phyloP scores from a whole-genome alignment of 2,888 invertebrate species.

The Cheilosia grossa region DNA sequence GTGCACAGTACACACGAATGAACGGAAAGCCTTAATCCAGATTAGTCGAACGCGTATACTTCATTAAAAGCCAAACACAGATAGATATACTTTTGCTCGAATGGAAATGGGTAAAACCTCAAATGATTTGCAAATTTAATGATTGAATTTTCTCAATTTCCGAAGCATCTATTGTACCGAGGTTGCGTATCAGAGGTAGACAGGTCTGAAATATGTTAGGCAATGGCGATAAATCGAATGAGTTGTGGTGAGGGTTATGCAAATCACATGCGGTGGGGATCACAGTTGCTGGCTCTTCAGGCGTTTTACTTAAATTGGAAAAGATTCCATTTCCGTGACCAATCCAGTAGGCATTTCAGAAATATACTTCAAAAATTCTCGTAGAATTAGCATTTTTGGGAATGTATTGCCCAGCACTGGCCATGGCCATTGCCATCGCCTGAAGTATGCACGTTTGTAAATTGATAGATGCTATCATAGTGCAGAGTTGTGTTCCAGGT shows the following conservation, averaged over 20 bases:
- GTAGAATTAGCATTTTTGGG: too few relatives aligned
- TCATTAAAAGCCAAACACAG: constrained; percentile 22
- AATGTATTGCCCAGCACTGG: too few relatives aligned
- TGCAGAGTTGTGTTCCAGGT: too few relatives aligned
- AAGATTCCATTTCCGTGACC: neutral
- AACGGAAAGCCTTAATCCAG: constrained; percentile 27
- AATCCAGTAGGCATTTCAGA: neutral
- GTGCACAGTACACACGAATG: constrained; percentile 35
- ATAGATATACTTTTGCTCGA: neutral
- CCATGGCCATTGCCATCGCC: too few relatives aligned
- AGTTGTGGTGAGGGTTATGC: neutral
- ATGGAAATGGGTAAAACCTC: constrained; percentile 25
- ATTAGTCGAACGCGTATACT: constrained; percentile 25
- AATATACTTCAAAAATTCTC: too few relatives aligned
- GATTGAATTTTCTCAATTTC: constrained; percentile 18
- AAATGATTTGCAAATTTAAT: constrained; percentile 4
- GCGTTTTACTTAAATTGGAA: neutral
- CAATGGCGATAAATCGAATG: neutral
- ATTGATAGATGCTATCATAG: too few relatives aligned
- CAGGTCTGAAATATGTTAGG: neutral
- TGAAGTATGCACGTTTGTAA: too few relatives aligned
- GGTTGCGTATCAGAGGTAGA: neutral
- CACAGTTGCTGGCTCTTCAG: neutral
- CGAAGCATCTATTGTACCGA: neutral
- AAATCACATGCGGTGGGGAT: neutral